These are phyloP conservation scores for Eira barbara DNA, from an alignment of 2,113 vertebrate species.

Conservation along the genomic window DNA sequence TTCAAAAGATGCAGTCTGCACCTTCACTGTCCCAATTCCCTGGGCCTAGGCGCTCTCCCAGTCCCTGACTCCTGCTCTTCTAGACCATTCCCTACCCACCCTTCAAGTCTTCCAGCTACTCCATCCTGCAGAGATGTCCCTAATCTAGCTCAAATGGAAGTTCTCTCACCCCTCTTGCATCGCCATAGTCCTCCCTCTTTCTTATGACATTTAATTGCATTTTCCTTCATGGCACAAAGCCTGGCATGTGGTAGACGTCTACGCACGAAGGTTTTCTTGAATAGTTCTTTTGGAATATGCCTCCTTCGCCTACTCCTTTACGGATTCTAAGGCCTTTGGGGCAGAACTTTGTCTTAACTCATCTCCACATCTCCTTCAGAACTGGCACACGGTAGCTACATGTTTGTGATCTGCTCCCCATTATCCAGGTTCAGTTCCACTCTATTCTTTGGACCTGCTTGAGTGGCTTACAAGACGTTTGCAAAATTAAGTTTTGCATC, in stretches of 20 bases:
- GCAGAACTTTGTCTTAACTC: background rate
- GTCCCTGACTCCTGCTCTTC: background rate
- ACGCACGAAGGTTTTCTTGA: background rate
- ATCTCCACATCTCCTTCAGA: background rate
- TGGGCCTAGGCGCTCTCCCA: background rate
- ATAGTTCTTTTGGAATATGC: background rate
- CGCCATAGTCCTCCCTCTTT: background rate
- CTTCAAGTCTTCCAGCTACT: background rate
- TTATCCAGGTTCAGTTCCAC: background rate
- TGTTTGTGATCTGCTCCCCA: background rate
- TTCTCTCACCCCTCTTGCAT: background rate
- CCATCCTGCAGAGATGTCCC: background rate
- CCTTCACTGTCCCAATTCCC: background rate
- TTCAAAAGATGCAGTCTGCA: background rate
- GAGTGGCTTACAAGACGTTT: background rate
- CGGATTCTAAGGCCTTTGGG: background rate
- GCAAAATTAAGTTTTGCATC: background rate
- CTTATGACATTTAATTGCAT: background rate
- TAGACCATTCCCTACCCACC: background rate
- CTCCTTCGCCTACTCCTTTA: background rate
- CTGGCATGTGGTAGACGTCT: background rate
- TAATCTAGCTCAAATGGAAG: background rate
- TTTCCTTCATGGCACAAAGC: background rate
- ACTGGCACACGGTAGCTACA: background rate
- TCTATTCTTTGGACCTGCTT: background rate